Base-by-base conservation (phyloP, 2,113 vertebrate genomes). In the Aegithalos caudatus region DNA sequence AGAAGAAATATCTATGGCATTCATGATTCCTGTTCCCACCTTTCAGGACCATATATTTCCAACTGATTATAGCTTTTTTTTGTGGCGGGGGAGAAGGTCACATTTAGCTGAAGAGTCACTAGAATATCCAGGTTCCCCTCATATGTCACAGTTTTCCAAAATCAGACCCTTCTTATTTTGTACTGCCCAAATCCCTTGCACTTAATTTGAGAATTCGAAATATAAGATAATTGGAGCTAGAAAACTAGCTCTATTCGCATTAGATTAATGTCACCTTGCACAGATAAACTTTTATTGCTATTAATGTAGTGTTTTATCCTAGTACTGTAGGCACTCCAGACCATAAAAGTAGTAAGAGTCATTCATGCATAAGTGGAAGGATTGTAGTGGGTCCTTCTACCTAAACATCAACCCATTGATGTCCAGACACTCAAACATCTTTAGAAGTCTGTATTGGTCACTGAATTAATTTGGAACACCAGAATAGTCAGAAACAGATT, bases 31-130 rank as follows among this genome's bases (percentile, higher is more conserved):
- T 44, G 11, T 44, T 87, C 14, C 48, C 8, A 53, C 10, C 37
- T 70, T 76, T 71, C 61, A 44, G 15, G 9, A 71, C 29, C 13
- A 16, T 42, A 54, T 57, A 70, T 14, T 81, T 70, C 27, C 29
- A 90, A 42, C 6, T 27, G 16, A 80, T 44, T 13, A 47, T 6
- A 42, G 5, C 3, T 33, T 33, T 47, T 62, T 33, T 13, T n/a
- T n/a, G n/a, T n/a, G n/a, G n/a, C n/a, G 5, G 6, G 5, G 8
- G 13, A 11, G 16, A 1, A 74, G 6, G 11, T 33, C 35, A 31
- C 20, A 35, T 73, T 81, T 44, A 65, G 7, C 11, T 77, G 54
- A 64, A 50, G 7, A 51, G 7, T 28, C 14, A n/a, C 10, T 40
- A 53, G 14, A 88, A 53, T 12, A 22, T 37, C 29, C 22, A 45